Conservation (phyloP, 2,113 vertebrate genomes). For the Ammodytes marinus region DNA sequence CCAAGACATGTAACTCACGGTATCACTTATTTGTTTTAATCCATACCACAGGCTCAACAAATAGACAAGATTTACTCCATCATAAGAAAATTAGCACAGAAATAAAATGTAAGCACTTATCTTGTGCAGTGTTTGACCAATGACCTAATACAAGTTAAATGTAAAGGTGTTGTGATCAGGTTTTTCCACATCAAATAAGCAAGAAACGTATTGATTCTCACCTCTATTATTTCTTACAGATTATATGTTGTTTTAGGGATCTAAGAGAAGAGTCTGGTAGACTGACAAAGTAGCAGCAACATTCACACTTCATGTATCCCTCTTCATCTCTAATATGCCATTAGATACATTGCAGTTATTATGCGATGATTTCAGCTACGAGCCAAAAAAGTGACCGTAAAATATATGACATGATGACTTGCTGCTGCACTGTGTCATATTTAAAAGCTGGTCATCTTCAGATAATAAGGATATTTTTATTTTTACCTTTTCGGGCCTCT, state of each 20-base stretch:
- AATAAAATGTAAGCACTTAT: background rate
- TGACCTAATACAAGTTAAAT: background rate
- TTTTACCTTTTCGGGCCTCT: background rate
- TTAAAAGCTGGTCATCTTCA: background rate
- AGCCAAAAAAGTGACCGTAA: too few species aligned
- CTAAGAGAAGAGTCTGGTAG: background rate
- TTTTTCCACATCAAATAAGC: background rate
- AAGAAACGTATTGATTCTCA: background rate
- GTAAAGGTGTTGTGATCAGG: background rate
- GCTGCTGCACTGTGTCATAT: background rate
- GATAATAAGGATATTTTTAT: too few species aligned
- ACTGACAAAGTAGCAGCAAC: background rate
- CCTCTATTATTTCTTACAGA: constrained; percentile 17
- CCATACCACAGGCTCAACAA: background rate
- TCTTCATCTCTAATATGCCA: background rate
- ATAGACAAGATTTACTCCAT: background rate
- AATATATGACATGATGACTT: background rate
- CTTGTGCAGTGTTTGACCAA: background rate
- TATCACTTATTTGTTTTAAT: background rate
- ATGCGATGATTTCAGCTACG: background rate
- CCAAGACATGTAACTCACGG: background rate
- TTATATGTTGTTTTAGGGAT: background rate
- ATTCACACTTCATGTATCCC: background rate
- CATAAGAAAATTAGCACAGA: too few species aligned
- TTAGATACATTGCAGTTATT: background rate